These are phyloP conservation scores for Micromys minutus DNA, from an alignment of 2,113 vertebrate genomes.

Conservation along the genomic window DNA sequence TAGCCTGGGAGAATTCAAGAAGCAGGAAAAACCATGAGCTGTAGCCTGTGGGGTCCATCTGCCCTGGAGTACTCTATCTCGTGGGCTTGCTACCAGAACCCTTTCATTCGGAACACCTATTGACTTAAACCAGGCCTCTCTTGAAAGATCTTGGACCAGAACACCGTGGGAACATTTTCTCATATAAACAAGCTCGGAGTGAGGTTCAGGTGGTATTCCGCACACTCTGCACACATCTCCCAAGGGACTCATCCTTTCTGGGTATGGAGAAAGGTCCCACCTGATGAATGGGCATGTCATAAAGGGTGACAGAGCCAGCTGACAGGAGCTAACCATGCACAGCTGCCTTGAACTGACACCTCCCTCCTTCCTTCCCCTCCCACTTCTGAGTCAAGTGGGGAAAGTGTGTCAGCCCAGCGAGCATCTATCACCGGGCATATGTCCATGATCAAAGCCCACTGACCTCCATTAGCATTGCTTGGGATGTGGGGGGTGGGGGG, in stretches of 20 bases:
- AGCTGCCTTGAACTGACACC: conserved; percentile 17
- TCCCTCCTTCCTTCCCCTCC: background rate
- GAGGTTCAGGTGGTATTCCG: background rate
- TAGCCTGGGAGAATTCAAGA: conserved; percentile 39
- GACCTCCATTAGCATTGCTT: background rate
- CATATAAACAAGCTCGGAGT: background rate
- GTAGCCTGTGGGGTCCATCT: background rate
- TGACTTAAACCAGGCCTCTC: background rate
- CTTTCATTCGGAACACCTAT: background rate
- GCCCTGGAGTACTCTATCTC: background rate
- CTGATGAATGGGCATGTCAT: background rate
- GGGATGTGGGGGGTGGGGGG: background rate
- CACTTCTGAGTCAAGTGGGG: background rate
- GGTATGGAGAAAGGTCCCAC: background rate
- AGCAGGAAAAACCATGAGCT: background rate
- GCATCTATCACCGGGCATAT: background rate
- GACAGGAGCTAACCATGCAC: fast-evolving
- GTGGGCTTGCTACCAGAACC: background rate
- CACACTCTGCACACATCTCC: background rate
- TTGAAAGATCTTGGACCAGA: conserved; percentile 9
- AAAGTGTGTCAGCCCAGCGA: background rate
- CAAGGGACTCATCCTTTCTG: background rate
- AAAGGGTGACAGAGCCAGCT: background rate
- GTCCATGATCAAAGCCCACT: conserved; percentile 8
- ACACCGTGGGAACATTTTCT: background rate